These are phyloP conservation scores for Tuta absoluta DNA, from an alignment of 2,888 invertebrate species.

Conservation along the genomic window DNA sequence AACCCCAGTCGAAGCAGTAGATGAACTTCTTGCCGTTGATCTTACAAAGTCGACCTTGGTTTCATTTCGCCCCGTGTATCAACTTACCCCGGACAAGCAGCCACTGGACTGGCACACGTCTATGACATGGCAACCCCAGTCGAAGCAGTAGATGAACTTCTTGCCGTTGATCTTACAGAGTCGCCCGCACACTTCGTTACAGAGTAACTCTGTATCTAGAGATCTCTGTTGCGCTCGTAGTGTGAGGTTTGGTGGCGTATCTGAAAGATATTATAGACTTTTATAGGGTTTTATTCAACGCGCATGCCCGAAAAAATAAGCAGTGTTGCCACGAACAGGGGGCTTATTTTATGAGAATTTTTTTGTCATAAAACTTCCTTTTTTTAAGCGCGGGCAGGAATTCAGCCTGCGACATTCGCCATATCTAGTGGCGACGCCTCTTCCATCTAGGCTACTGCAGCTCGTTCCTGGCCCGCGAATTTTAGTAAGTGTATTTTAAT, in stretches of 20 bases:
- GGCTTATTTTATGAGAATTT: too few species aligned
- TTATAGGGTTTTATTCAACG: neutral
- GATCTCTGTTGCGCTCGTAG: conserved; percentile 70
- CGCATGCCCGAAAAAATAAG: too few species aligned
- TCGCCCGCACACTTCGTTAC: conserved; percentile 76
- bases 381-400: too few species aligned
- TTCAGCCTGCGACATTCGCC: too few species aligned
- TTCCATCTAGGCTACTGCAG: too few species aligned
- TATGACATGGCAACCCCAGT: conserved; percentile 79
- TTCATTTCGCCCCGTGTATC: neutral
- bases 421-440: too few species aligned
- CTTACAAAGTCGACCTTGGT: conserved; percentile 62
- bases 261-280: neutral
- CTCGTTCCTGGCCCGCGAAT: too few species aligned
- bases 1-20: conserved; percentile 80
- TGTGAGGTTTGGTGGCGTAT: conserved; percentile 48
- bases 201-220: conserved; percentile 73
- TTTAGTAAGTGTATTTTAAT: too few species aligned
- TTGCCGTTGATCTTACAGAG: conserved; percentile 67
- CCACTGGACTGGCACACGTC: conserved; percentile 78
- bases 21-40: conserved; percentile 71
- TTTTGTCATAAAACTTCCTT: too few species aligned
- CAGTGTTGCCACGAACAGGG: too few species aligned
- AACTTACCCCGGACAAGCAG: conserved; percentile 72
- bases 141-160: conserved; percentile 79